Conservation (phyloP, 1,140 invertebrate species). For the Drosophila pectinifera region DNA sequence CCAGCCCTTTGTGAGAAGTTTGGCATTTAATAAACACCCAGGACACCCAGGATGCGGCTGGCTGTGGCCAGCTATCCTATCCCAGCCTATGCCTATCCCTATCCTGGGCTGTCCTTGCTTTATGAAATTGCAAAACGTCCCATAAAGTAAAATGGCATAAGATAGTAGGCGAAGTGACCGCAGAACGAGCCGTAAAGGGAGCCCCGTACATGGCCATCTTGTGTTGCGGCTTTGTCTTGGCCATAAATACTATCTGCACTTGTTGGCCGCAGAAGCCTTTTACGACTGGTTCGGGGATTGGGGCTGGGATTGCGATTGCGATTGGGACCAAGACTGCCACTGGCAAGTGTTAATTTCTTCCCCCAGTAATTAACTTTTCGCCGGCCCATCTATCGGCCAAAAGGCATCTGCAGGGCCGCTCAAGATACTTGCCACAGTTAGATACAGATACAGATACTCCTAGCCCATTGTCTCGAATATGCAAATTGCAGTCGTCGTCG, state of each 20-base stretch:
- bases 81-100: background rate
- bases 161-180: conserved; percentile 41
- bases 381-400: conserved; percentile 4
- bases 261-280: conserved; percentile 21
- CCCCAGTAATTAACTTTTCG: conserved; percentile 62
- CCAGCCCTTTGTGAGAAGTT: conserved; percentile 58
- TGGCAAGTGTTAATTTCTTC: conserved; percentile 73
- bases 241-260: conserved; percentile 68
- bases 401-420: background rate
- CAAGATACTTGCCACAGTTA: conserved; percentile 1
- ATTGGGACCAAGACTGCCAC: background rate
- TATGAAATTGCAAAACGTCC: conserved; percentile 54
- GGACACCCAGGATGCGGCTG: conserved; percentile 51
- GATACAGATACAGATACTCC: conserved; percentile 17
- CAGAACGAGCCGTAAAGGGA: conserved; percentile 48
- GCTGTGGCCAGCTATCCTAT: too few relatives aligned
- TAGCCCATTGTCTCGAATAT: conserved; percentile 69
- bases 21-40: conserved; percentile 70
- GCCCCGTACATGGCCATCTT: conserved; percentile 44
- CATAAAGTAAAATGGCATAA: conserved; percentile 54
- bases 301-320: background rate
- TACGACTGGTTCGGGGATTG: conserved; percentile 16
- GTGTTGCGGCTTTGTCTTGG: conserved; percentile 56
- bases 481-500: conserved; percentile 60
- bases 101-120: conserved; percentile 5